A percentile compares a stretch with the other conserved stretches of the same genome.
Conservation (phyloP, 2,888 invertebrate genomes). For the Malacosoma neustria region DNA sequence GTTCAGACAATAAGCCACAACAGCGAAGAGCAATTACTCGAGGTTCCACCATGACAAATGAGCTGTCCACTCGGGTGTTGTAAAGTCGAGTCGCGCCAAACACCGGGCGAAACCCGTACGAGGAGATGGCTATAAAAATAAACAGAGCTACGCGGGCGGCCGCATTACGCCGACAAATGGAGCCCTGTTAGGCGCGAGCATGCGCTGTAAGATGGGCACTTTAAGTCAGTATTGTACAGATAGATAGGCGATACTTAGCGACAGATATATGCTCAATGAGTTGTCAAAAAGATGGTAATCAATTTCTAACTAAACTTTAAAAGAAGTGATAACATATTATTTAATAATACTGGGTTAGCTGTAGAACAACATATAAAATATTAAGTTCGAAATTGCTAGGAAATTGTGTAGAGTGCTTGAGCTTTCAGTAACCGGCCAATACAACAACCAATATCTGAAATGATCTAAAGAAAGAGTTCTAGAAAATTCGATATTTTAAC, state of each 20-base stretch:
- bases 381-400: too few relatives aligned
- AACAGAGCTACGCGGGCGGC: neutral
- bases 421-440: too few relatives aligned
- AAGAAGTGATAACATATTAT: too few relatives aligned
- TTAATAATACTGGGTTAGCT: too few relatives aligned
- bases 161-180: slow-evolving; percentile 19
- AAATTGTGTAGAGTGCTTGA: too few relatives aligned
- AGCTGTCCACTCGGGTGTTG: neutral
- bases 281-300: too few relatives aligned
- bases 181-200: slow-evolving; percentile 17
- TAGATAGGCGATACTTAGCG: neutral
- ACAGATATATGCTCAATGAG: too few relatives aligned
- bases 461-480: too few relatives aligned
- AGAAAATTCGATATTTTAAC: too few relatives aligned
- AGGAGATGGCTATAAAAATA: neutral
- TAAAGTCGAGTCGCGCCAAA: neutral
- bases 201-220: slow-evolving; percentile 16
- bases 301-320: too few relatives aligned
- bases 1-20: neutral
- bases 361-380: too few relatives aligned
- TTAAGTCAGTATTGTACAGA: neutral
- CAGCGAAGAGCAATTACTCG: neutral
- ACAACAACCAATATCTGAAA: too few relatives aligned
- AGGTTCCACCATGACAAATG: neutral
- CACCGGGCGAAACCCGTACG: neutral